Percentiles rank a stretch among this genome's conserved stretches.
These are phyloP conservation scores for Toxonevra muliebris DNA, from an alignment of 2,888 invertebrate species.

Conservation along the genomic window DNA sequence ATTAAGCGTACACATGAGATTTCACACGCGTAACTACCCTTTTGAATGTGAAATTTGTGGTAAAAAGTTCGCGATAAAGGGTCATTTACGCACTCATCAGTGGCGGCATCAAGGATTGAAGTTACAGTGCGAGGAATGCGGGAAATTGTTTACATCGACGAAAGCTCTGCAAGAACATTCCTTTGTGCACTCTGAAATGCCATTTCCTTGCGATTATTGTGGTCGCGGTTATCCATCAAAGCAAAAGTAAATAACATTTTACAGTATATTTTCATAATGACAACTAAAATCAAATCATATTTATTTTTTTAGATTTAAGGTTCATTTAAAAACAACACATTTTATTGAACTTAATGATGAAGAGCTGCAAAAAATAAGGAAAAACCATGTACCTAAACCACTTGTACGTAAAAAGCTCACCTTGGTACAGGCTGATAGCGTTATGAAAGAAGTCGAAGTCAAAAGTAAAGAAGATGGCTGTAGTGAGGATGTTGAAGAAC, in stretches of 20 bases:
- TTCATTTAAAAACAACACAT: slow-evolving; percentile 45
- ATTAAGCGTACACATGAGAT: slow-evolving; percentile 48
- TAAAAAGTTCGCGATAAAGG: slow-evolving; percentile 47
- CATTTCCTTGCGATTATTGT: slow-evolving; percentile 47
- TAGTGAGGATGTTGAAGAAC: slow-evolving; percentile 20
- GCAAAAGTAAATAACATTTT: slow-evolving; percentile 44
- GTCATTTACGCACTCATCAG: slow-evolving; percentile 47
- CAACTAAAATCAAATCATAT: neutral
- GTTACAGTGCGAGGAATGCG: slow-evolving; percentile 47
- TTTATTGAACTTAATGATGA: slow-evolving; percentile 41
- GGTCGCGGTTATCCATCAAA: slow-evolving; percentile 45
- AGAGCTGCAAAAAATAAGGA: slow-evolving; percentile 41
- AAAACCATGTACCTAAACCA: slow-evolving; percentile 35
- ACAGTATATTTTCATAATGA: neutral
- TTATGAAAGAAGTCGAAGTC: slow-evolving; percentile 44
- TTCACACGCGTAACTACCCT: slow-evolving; percentile 46
- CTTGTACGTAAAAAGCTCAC: slow-evolving; percentile 43
- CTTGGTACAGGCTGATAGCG: slow-evolving; percentile 44
- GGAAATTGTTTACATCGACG: slow-evolving; percentile 47
- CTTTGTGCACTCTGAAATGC: slow-evolving; percentile 47
- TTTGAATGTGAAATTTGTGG: slow-evolving; percentile 47
- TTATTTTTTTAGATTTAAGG: slow-evolving; percentile 41
- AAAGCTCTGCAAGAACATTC: slow-evolving; percentile 49
- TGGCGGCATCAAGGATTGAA: slow-evolving; percentile 48
- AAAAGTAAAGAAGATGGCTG: slow-evolving; percentile 34